Evolutionary conservation across 2,888 invertebrate species (phyloP).

Genomic region (Drosophila prostipennis): DNA sequence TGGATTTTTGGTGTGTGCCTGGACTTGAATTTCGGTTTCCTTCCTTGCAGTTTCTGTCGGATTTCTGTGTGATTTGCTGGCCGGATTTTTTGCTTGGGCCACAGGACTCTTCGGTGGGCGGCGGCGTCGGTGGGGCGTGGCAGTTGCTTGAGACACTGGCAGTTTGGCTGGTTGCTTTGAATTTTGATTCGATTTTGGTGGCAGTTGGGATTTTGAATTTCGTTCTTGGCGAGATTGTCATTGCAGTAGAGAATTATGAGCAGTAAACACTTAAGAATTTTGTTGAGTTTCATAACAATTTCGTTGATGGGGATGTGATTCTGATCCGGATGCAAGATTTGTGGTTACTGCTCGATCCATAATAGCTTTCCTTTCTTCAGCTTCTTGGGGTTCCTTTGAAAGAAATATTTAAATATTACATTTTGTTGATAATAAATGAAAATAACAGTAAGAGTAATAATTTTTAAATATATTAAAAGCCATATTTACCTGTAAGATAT

Average conservation of each 20-base stretch:
- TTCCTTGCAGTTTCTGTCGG: slow-evolving; percentile 71
- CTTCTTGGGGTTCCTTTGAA: slow-evolving; percentile 31
- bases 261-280: slow-evolving; percentile 71
- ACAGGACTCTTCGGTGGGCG: slow-evolving; percentile 42
- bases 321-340: slow-evolving; percentile 15
- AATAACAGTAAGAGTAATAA: not conserved
- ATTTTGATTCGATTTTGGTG: slow-evolving; percentile 26
- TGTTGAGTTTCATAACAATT: slow-evolving; percentile 77
- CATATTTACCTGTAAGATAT: slow-evolving; percentile 75
- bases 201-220: slow-evolving; percentile 26
- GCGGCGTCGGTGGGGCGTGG: slow-evolving; percentile 38
- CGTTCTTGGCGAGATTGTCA: slow-evolving; percentile 40
- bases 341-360: slow-evolving; percentile 58
- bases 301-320: slow-evolving; percentile 42
- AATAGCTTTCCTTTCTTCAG: slow-evolving; percentile 47
- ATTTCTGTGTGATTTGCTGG: slow-evolving; percentile 63
- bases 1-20: slow-evolving; percentile 38
- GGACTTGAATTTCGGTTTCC: slow-evolving; percentile 74
- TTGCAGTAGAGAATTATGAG: slow-evolving; percentile 64
- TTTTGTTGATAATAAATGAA: no score
- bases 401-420: no score
- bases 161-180: slow-evolving; percentile 36
- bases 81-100: slow-evolving; percentile 60
- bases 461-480: not conserved
- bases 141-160: slow-evolving; percentile 44